Evolutionary conservation across 2,113 vertebrate species (phyloP).

Genomic region (Meriones unguiculatus): DNA sequence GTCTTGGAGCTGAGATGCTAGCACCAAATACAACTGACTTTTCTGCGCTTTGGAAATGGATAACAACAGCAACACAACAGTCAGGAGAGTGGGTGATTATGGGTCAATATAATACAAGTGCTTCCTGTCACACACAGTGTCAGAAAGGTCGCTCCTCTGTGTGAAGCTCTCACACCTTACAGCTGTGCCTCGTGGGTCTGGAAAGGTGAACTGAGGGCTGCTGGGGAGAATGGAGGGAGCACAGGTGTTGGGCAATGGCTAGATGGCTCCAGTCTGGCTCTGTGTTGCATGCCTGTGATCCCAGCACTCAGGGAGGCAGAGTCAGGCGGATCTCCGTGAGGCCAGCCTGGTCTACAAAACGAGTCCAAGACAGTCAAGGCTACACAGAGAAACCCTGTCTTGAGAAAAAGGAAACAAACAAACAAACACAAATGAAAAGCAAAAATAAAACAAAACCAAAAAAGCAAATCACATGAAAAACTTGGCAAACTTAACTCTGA

Average conservation of each 20-base stretch:
- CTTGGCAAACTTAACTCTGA: not conserved
- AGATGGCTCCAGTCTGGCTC: not conserved
- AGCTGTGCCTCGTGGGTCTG: fast-evolving
- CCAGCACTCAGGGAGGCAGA: too few species aligned
- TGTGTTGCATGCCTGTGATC: too few species aligned
- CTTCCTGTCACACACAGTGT: not conserved
- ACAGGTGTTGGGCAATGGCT: fast-evolving
- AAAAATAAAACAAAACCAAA: too few species aligned
- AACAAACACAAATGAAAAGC: too few species aligned
- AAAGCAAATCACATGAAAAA: not conserved
- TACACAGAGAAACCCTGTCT: too few species aligned
- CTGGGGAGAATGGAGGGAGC: not conserved
- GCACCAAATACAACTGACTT: too few species aligned
- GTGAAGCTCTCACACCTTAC: not conserved
- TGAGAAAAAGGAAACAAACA: too few species aligned
- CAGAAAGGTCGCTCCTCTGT: not conserved
- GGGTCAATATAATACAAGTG: not conserved
- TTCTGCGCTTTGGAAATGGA: not conserved
- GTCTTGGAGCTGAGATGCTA: not conserved
- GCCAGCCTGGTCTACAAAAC: too few species aligned
- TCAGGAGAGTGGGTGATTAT: not conserved
- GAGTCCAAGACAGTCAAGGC: too few species aligned
- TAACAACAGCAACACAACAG: not conserved
- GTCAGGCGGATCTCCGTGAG: too few species aligned
- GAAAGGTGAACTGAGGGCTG: not conserved